Percentiles rank a stretch among this genome's conserved stretches.
phyloP scores from a whole-genome alignment of 1,140 invertebrate species.

The Zophobas morio region DNA sequence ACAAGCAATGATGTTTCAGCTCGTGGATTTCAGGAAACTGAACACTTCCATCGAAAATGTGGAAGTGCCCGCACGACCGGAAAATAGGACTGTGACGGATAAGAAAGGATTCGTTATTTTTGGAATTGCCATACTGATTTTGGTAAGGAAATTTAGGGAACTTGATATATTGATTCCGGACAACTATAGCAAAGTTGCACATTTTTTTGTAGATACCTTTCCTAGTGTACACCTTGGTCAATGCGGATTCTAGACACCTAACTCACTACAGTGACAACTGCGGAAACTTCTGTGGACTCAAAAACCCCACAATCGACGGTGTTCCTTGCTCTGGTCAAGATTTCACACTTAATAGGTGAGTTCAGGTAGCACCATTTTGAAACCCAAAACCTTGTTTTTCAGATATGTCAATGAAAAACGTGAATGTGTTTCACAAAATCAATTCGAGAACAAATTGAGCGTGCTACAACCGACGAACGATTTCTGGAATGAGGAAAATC shows the following conservation, averaged over 20 bases:
- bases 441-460: neutral
- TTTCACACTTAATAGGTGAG: neutral
- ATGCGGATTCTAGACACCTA: conserved; percentile 2
- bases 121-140: conserved; percentile 5
- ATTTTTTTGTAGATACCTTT: conserved; percentile 27
- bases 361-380: neutral
- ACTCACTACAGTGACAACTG: neutral
- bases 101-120: conserved; percentile 29
- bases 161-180: too few relatives aligned
- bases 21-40: conserved; percentile 31
- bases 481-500: too few relatives aligned
- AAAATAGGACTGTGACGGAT: conserved; percentile 33
- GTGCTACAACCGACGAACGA: too few relatives aligned
- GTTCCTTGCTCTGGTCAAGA: conserved; percentile 15
- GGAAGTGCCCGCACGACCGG: conserved; percentile 33
- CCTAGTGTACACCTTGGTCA: conserved; percentile 6
- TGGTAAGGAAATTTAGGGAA: neutral
- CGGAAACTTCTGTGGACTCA: conserved; percentile 23
- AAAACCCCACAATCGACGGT: conserved; percentile 23
- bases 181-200: neutral
- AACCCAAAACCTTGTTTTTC: neutral
- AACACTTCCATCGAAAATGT: conserved; percentile 20
- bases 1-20: conserved; percentile 3
- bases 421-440: neutral
- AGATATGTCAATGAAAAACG: neutral